Evolutionary conservation across 1,140 invertebrate species (phyloP), one percentile per base, ranked within the genome.

Genomic region (Drosophila teissieri): DNA sequence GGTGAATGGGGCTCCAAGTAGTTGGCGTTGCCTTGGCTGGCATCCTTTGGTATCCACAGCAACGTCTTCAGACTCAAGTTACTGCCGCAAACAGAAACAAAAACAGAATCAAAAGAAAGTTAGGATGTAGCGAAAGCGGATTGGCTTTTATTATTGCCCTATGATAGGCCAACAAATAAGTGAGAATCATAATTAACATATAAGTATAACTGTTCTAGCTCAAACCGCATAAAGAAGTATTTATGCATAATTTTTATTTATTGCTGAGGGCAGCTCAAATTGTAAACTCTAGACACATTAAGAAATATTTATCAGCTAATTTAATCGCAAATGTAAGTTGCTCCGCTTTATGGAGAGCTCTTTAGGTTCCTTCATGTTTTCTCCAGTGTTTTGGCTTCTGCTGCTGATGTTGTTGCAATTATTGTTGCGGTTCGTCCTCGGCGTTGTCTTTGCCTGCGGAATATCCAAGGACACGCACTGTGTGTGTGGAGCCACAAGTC

Each of bases 401-500:
- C 10, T 44, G 44, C 24, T 73, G 57, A 55, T 52, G 46, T 63
- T 40, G 44, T 34, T 73, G 48, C 14, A 17, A 36, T 60, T 62
- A 61, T 61, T 60, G 58, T 56, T 55, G 69, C 44, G 15, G 52
- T 49, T 80, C 53, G 76, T 77, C 83, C 76, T 86, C 75, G 75
- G 63, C 42, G 60, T 48, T 83, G 82, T 65, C 75, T 86, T 65
- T 88, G 65, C 51, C 60, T 56, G 58, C 37, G 61, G 54, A 61
- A 57, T 46, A 11, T 62, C 44, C 81, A 85, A 85, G 81, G 81
- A 77, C 81, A 67, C 45, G 68, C 68, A 72, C 67, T 45, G 10
- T 57, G 54, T 75, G 37, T 57, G 48, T 36, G 73, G 63, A 77
- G 73, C 74, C 63, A 77, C 73, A 77, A 77, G 74, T 77, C 63